Percentiles rank a stretch among this genome's conserved stretches.
Evolutionary conservation across 2,797 vertebrate species (phyloP).

Genomic region (Phataginus tetradactyla): DNA sequence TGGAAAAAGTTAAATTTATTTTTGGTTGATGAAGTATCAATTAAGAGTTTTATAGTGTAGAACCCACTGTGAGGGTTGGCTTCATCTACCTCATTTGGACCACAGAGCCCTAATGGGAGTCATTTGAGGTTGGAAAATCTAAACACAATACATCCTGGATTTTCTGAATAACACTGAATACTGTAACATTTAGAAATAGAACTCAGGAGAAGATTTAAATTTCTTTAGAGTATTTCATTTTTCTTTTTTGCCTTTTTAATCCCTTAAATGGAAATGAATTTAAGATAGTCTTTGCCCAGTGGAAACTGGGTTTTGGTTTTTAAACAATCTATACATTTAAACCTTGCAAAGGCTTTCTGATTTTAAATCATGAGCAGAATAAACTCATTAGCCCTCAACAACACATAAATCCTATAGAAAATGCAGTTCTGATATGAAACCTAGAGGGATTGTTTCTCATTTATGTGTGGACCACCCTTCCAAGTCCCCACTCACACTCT

Average conservation of each 20-base stretch:
- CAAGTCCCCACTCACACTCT: background rate
- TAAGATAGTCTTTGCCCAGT: background rate
- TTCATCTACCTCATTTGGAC: constrained; percentile 48
- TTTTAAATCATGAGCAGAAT: constrained; percentile 18
- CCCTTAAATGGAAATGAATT: constrained; percentile 22
- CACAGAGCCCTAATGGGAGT: background rate
- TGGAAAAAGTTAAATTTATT: constrained; percentile 56
- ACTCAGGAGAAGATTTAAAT: constrained; percentile 44
- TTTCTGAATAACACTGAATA: constrained; percentile 54
- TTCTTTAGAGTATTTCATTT: constrained; percentile 26
- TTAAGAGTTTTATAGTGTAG: background rate
- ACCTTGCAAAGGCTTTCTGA: background rate
- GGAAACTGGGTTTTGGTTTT: constrained; percentile 38
- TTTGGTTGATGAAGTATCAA: constrained; percentile 40
- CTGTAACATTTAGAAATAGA: constrained; percentile 53
- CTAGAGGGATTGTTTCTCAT: background rate
- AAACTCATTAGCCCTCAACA: background rate
- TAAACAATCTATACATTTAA: constrained; percentile 25
- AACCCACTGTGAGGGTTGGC: constrained; percentile 30
- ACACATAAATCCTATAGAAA: constrained; percentile 6
- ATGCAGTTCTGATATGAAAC: constrained; percentile 32
- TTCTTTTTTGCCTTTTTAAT: constrained; percentile 43
- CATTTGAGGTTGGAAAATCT: constrained; percentile 39
- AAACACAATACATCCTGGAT: background rate
- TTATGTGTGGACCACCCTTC: background rate